These are phyloP conservation scores for Leptinotarsa tumamoca DNA, from an alignment of 2,888 invertebrate species.

Conservation along the genomic window DNA sequence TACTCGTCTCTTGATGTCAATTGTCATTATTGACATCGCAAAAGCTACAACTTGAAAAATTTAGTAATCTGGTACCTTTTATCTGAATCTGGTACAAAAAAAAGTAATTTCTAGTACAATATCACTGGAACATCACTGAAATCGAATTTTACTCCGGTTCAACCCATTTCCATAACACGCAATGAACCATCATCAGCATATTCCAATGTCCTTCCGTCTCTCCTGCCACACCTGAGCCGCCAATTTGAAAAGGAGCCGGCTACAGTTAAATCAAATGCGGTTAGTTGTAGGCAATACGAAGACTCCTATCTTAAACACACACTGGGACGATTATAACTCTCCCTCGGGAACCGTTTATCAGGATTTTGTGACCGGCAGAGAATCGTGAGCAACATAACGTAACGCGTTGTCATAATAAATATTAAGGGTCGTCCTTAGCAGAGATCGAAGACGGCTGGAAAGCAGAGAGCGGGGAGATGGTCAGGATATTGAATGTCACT, in stretches of 20 bases:
- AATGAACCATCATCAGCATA: too few species aligned
- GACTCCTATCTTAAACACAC: constrained; percentile 17
- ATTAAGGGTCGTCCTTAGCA: not conserved
- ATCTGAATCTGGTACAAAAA: too few species aligned
- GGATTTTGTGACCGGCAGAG: constrained; percentile 47
- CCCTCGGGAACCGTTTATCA: constrained; percentile 45
- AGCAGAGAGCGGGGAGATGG: too few species aligned
- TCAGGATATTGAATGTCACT: too few species aligned
- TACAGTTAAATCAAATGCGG: not conserved
- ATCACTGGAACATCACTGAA: too few species aligned
- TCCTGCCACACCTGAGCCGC: not conserved
- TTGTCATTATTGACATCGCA: too few species aligned
- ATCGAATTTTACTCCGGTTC: too few species aligned
- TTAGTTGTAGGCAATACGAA: not conserved
- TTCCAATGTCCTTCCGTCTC: not conserved
- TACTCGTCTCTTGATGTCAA: too few species aligned
- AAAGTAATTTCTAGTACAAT: too few species aligned
- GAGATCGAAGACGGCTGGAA: not conserved
- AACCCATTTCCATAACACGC: too few species aligned
- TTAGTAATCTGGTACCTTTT: too few species aligned
- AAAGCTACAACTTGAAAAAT: too few species aligned
- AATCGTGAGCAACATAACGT: constrained; percentile 37
- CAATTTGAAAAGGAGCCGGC: constrained; percentile 7
- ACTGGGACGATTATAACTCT: constrained; percentile 18
- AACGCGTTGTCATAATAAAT: constrained; percentile 25